A percentile compares a stretch with the other conserved stretches of the same genome.
These are phyloP conservation scores for Gavia stellata DNA, from an alignment of 2,113 vertebrate genomes.

Conservation along the genomic window DNA sequence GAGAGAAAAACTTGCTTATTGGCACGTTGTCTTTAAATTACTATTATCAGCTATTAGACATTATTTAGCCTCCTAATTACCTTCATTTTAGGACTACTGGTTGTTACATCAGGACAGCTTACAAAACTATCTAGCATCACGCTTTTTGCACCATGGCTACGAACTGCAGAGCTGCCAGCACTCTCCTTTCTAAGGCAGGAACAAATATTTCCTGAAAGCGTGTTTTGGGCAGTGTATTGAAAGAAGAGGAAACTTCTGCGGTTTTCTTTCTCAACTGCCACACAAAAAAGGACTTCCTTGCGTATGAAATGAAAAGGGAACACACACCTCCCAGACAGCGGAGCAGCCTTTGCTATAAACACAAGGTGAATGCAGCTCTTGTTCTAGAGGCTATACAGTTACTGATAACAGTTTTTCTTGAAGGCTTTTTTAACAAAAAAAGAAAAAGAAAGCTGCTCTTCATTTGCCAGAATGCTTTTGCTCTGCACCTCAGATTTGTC, in stretches of 20 bases:
- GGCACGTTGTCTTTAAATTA: background rate
- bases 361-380: background rate
- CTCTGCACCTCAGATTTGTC: accelerated
- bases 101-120: background rate
- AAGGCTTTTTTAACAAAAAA: background rate
- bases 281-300: slow-evolving; percentile 11
- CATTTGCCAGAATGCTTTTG: background rate
- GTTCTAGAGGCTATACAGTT: background rate
- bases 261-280: slow-evolving; percentile 36
- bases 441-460: background rate
- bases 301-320: background rate
- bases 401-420: background rate
- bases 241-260: slow-evolving; percentile 30
- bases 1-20: background rate
- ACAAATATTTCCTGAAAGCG: background rate
- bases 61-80: background rate
- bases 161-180: background rate
- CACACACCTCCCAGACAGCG: background rate
- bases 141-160: background rate
- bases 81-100: background rate
- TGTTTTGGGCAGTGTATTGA: background rate
- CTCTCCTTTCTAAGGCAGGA: background rate
- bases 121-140: background rate
- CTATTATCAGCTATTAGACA: background rate
- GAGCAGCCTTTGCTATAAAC: background rate